Base-by-base conservation (phyloP, 2,888 invertebrate genomes). In the Nipponacmea schrenckii region DNA sequence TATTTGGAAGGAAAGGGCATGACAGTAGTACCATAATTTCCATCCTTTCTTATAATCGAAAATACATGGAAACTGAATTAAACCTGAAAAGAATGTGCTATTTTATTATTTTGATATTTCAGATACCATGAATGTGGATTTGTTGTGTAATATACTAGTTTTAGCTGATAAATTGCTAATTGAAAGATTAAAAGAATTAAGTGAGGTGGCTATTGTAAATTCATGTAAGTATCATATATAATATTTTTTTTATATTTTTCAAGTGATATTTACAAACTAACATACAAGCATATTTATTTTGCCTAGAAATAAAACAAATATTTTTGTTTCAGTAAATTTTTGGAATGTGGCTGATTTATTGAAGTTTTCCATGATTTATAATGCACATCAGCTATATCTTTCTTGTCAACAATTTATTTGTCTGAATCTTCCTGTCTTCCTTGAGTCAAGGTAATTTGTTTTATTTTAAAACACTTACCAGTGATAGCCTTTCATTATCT, bases 131-230 rank as follows among this genome's bases (percentile, higher is more conserved):
- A 93, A 93, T 83, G 90, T 93, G 0, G 94, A 95, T 83, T 91
- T 92, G 72, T 91, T 94, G 77, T 94, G 93, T 87, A 93, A 94
- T 84, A 91, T 95, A 84, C 90, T 96, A 31, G 92, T 94, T 12
- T 91, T 94, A 15, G 93, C 95, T 31, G 96, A 96, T 86, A 95
- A 95, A 83, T 91, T 95, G 46, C 92, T 96, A 77, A 92, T 95
- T 8, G 90, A 91, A 1, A 89, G 93, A 15, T 90, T 96, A 14
- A 92, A 93, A 78, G 92, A 93, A 86, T 91, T 93, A 88, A 93
- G 94, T 88, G 94, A 94, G 87, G 89, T 92, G 1, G 90, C 93
- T 0, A 87, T 95, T 46, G 91, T 92, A 0, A 91, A 91, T 73
- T 89, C 93, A 7, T 90, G 89, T 89, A 80, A 84, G 87, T 84